Evolutionary conservation across 1,140 invertebrate genomes (phyloP).

Genomic region (Mycetomoellerius zeteki): DNA sequence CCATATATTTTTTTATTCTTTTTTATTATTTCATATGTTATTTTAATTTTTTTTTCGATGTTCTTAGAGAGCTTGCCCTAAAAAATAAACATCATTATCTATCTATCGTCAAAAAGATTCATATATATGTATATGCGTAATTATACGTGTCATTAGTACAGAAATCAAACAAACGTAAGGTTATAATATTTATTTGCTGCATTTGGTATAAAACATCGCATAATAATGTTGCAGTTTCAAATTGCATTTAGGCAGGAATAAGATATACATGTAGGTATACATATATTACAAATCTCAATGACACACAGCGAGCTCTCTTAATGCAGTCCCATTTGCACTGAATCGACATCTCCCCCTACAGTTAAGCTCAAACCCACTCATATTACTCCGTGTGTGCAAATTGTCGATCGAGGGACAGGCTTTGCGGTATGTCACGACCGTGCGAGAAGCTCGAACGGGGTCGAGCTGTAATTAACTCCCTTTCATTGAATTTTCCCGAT

Average conservation of each 20-base stretch:
- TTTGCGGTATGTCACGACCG: conserved; percentile 60
- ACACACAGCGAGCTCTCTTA: conserved; percentile 40
- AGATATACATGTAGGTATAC: neutral
- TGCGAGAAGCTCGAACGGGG: conserved; percentile 65
- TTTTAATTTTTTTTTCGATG: no score
- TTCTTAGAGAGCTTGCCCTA: no score
- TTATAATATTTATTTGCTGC: no score
- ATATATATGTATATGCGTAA: neutral
- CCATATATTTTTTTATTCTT: no score
- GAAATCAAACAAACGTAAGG: neutral
- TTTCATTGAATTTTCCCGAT: conserved; percentile 79
- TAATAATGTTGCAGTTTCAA: conserved; percentile 18
- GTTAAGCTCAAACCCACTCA: conserved; percentile 59
- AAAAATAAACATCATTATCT: no score
- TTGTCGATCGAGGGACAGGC: conserved; percentile 61
- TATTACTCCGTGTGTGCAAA: conserved; percentile 65
- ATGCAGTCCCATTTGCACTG: conserved; percentile 54
- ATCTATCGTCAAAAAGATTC: neutral
- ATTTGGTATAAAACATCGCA: neutral
- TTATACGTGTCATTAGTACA: neutral
- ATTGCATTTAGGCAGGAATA: neutral
- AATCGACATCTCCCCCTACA: conserved; percentile 71
- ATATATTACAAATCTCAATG: conserved; percentile 54
- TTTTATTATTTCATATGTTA: no score
- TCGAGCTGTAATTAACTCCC: conserved; percentile 78